Evolutionary conservation across 2,888 invertebrate species (phyloP), one percentile per base, ranked within the genome.

Genomic region (Chrysotoxum bicinctum): DNA sequence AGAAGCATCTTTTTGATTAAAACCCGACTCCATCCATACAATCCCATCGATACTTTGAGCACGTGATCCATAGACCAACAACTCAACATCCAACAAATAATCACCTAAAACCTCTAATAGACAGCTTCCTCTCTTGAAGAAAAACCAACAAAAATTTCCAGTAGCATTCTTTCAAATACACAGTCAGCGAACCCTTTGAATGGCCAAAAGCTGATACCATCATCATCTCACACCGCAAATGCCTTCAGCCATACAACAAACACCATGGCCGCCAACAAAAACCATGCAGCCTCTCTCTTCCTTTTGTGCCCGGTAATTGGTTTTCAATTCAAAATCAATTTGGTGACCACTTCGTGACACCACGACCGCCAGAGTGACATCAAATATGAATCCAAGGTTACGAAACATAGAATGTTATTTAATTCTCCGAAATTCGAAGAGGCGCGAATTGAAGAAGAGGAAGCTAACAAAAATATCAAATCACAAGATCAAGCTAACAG

Each of bases 321-420:
- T 84, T 79, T 84, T 54, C 70, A 84, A 82, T 82, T 82, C 77
- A 62, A 77, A 68, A 68, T 68, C 73, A 78, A 84, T 79, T 84
- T 84, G 84, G 70, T 84, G 72, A 79, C 84, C 75, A 79, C 75
- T 75, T 84, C 84, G 79, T 84, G 84, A 84, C 75, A 83, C 68
- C 45, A 82, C 69, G 64, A 75, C 58, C 52, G 16, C 23, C 60
- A 52, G 7, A 32, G 8, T 45, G 75, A 78, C 78, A 48, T 40
- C 30, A 48, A 72, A 32, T 30, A 58, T 26, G 23, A 69, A 2
- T 66, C 23, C 74, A 83, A 79, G 79, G 74, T 66, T 74, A 40
- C n/a, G 19, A 62, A 14, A 21, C 2, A 56, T 40, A 64, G 54
- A 52, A 12, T 43, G 43, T 21, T 52, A 32, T 62, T 54, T 60